These are phyloP conservation scores for Drosophila varians DNA, from an alignment of 1,140 invertebrate genomes.

Conservation along the genomic window DNA sequence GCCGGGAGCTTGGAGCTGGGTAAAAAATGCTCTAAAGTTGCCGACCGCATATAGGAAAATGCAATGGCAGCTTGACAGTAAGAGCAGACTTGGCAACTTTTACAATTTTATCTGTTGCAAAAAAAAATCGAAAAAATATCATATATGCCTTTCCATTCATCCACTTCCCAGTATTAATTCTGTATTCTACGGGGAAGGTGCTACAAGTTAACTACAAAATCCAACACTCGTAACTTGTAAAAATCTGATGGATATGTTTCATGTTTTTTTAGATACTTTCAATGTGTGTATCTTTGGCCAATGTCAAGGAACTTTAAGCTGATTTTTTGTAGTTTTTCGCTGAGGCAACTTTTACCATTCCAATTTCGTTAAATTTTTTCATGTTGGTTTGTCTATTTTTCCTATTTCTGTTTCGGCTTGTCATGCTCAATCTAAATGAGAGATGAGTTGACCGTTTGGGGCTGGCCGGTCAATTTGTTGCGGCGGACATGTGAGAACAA, in stretches of 20 bases:
- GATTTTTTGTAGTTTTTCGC: no score
- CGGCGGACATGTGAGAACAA: constrained; percentile 49
- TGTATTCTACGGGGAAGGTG: constrained; percentile 9
- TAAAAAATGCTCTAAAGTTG: constrained; percentile 46
- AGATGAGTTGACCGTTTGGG: constrained; percentile 57
- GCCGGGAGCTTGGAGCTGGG: background rate
- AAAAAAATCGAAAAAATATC: constrained; percentile 15
- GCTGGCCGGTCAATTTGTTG: constrained; percentile 32
- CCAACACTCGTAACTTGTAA: background rate
- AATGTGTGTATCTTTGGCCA: constrained; percentile 16
- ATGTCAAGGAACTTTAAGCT: constrained; percentile 76
- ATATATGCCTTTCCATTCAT: constrained; percentile 33
- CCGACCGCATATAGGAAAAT: constrained; percentile 36
- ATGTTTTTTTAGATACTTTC: constrained; percentile 12
- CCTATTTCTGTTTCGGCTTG: constrained; percentile 46
- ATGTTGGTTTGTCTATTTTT: constrained; percentile 17
- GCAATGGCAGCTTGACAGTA: constrained; percentile 43
- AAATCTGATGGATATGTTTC: constrained; percentile 1
- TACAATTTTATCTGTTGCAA: constrained; percentile 40
- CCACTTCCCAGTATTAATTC: constrained; percentile 2
- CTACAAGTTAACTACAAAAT: background rate
- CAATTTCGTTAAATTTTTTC: constrained; percentile 19
- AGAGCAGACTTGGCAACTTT: constrained; percentile 46
- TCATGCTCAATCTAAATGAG: constrained; percentile 60
- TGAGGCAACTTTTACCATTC: constrained; percentile 58